A percentile compares a stretch with the other conserved stretches of the same genome.
phyloP scores from a whole-genome alignment of 2,888 invertebrate genomes.

The Sialis lutaria region DNA sequence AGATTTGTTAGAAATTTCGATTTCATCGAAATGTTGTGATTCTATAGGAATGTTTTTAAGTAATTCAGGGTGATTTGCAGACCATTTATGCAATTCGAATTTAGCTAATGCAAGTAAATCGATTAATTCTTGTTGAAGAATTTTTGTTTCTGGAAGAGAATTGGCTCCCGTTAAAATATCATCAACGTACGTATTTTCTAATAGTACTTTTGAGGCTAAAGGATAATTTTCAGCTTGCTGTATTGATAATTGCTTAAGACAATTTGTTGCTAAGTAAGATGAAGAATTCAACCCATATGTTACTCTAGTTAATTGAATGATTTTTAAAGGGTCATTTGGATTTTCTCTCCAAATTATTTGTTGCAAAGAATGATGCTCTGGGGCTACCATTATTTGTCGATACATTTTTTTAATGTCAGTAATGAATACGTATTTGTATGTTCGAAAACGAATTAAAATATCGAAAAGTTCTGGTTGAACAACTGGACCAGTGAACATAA shows the following conservation, averaged over 20 bases:
- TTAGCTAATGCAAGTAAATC: not conserved
- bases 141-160: not conserved
- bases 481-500: not conserved
- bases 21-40: no score
- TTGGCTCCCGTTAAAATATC: not conserved
- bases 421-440: not conserved
- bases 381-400: not conserved
- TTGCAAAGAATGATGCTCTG: not conserved
- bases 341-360: not conserved
- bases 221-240: not conserved
- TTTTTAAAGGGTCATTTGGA: not conserved
- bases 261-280: not conserved
- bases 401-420: conserved; percentile 1
- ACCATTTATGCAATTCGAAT: conserved; percentile 1
- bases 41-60: no score
- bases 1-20: no score
- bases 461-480: not conserved
- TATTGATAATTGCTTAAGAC: not conserved
- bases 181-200: not conserved
- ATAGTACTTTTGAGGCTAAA: not conserved
- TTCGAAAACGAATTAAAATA: not conserved
- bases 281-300: not conserved
- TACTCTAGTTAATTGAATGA: not conserved
- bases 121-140: not conserved
- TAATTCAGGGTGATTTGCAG: not conserved